Evolutionary conservation across 2,113 vertebrate genomes (phyloP).

Genomic region (Argyrosomus japonicus): DNA sequence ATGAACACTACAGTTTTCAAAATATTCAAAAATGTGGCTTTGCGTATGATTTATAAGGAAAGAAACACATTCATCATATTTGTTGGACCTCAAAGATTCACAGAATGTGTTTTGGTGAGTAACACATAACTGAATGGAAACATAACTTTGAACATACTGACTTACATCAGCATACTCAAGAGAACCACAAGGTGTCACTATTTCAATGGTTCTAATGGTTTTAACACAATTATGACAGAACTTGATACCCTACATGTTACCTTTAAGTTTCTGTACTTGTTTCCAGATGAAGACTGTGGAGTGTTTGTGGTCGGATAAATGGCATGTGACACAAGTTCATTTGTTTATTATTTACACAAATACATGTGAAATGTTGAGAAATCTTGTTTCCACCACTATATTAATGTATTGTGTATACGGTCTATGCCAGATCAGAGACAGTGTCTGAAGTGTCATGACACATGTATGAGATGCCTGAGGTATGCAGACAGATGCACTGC

Average conservation of each 20-base stretch:
- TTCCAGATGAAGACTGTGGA: not conserved
- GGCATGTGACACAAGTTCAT: not conserved
- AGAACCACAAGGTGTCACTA: too few relatives aligned
- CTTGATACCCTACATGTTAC: not conserved
- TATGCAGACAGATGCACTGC: slow-evolving; percentile 88
- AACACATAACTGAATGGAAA: not conserved
- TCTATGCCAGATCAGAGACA: slow-evolving; percentile 84
- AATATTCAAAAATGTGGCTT: not conserved
- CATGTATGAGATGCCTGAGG: slow-evolving; percentile 86
- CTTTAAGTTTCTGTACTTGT: not conserved
- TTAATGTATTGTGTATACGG: slow-evolving; percentile 9
- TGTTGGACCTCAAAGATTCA: too few relatives aligned
- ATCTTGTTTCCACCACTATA: not conserved
- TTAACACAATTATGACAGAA: too few relatives aligned
- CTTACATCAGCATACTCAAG: too few relatives aligned
- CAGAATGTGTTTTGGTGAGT: too few relatives aligned
- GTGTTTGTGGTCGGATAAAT: not conserved
- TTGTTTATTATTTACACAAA: not conserved
- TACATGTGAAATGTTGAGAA: not conserved
- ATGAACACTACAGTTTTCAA: not conserved
- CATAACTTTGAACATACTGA: not conserved
- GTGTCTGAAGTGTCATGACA: slow-evolving; percentile 89
- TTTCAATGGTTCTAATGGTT: too few relatives aligned
- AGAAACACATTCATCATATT: not conserved
- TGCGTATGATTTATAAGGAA: not conserved